Percentiles rank a stretch among this genome's conserved stretches.
phyloP scores from a whole-genome alignment of 1,140 invertebrate species.

The Hyles euphorbiae region DNA sequence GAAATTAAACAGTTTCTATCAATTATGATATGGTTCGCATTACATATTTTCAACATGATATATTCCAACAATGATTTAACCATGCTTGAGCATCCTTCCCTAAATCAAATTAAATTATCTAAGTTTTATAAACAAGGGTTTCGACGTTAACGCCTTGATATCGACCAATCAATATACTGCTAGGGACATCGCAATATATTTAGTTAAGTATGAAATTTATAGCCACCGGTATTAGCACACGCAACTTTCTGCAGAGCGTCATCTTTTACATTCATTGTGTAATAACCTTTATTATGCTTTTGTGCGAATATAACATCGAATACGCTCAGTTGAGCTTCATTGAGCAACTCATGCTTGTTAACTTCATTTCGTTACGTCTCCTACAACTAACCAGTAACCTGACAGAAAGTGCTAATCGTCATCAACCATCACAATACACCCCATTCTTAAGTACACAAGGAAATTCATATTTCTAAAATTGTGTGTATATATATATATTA shows the following conservation, averaged over 20 bases:
- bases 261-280: constrained; percentile 16
- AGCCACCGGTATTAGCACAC: constrained; percentile 51
- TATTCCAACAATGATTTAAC: constrained; percentile 10
- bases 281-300: constrained; percentile 33
- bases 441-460: constrained; percentile 57
- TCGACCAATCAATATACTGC: background rate
- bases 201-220: constrained; percentile 9
- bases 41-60: constrained; percentile 1
- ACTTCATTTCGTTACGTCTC: background rate
- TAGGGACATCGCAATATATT: background rate
- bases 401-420: constrained; percentile 27
- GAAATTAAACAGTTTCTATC: background rate
- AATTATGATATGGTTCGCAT: background rate
- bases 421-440: constrained; percentile 14
- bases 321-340: constrained; percentile 54
- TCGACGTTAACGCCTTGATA: constrained; percentile 4
- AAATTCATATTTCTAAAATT: constrained; percentile 35
- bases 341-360: constrained; percentile 47
- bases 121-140: constrained; percentile 7
- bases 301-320: constrained; percentile 53
- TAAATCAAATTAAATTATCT: constrained; percentile 20
- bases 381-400: constrained; percentile 1
- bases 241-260: constrained; percentile 25
- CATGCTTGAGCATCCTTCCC: constrained; percentile 35
- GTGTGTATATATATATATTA: constrained; percentile 21